Evolutionary conservation across 2,888 invertebrate genomes (phyloP).

Genomic region (Lasioglossum morio): DNA sequence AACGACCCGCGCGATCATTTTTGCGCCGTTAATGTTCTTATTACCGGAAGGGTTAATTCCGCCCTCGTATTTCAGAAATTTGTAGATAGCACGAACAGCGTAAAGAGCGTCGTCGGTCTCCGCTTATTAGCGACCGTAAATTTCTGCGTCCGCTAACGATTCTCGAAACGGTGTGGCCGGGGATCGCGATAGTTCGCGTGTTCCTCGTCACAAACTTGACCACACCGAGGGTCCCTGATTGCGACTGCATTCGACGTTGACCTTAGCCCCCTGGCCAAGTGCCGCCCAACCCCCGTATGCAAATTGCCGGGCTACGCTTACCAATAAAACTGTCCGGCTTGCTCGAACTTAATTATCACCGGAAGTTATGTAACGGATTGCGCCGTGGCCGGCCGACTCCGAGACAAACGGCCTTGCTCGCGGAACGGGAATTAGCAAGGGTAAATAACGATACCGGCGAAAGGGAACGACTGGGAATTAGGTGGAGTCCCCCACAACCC

Average conservation of each 20-base stretch:
- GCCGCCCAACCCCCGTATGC: conserved; percentile 53
- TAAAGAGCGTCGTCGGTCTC: background rate
- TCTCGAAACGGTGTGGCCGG: background rate
- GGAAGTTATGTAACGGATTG: conserved; percentile 60
- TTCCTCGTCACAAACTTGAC: conserved; percentile 6
- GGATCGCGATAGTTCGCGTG: background rate
- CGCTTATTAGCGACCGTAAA: conserved; percentile 13
- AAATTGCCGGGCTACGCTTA: conserved; percentile 51
- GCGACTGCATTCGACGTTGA: conserved; percentile 28
- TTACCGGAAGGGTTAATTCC: background rate
- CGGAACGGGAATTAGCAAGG: conserved; percentile 42
- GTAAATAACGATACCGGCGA: conserved; percentile 51
- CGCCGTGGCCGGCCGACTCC: conserved; percentile 4
- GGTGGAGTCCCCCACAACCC: background rate
- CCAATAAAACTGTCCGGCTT: conserved; percentile 68
- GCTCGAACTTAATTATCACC: conserved; percentile 67
- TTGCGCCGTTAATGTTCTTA: background rate
- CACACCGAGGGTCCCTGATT: background rate
- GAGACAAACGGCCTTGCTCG: conserved; percentile 26
- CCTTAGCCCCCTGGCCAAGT: conserved; percentile 47
- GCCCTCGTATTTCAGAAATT: background rate
- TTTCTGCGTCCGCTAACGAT: conserved; percentile 7
- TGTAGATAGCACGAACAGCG: background rate
- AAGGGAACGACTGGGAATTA: conserved; percentile 22
- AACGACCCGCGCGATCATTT: background rate